These are phyloP conservation scores for Ephialtes manifestator DNA, from an alignment of 2,888 invertebrate genomes.

Conservation along the genomic window DNA sequence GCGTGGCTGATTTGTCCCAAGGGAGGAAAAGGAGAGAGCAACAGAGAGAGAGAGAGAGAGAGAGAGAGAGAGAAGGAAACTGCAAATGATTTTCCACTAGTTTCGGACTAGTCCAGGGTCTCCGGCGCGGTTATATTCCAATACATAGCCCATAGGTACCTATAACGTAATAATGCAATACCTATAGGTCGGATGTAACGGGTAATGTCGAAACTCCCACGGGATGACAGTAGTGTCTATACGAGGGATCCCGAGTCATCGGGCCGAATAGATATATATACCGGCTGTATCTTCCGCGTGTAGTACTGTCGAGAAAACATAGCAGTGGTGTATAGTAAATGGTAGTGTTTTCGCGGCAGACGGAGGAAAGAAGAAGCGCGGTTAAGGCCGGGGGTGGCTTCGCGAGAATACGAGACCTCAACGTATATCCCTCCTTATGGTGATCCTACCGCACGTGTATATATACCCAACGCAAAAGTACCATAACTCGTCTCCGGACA, in stretches of 20 bases:
- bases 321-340: constrained; percentile 1
- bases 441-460: constrained; percentile 83
- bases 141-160: constrained; percentile 15
- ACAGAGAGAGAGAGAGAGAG: constrained; percentile 13
- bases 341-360: not conserved
- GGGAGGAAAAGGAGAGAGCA: constrained; percentile 15
- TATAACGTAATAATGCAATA: constrained; percentile 65
- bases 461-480: constrained; percentile 72
- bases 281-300: constrained; percentile 36
- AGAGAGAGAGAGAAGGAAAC: constrained; percentile 60
- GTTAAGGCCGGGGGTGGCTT: constrained; percentile 62
- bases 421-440: constrained; percentile 85
- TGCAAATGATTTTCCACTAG: constrained; percentile 80
- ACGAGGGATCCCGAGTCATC: constrained; percentile 30
- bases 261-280: constrained; percentile 8
- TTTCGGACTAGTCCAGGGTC: constrained; percentile 58
- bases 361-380: constrained; percentile 29
- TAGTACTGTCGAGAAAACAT: constrained; percentile 1
- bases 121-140: not conserved
- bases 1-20: constrained; percentile 56
- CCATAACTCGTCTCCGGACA: constrained; percentile 80
- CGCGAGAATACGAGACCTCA: constrained; percentile 77
- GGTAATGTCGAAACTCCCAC: constrained; percentile 82
- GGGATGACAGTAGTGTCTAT: constrained; percentile 71
- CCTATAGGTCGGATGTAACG: constrained; percentile 77